Evolutionary conservation across 2,888 invertebrate species (phyloP).

Genomic region (Archips crataeganus): DNA sequence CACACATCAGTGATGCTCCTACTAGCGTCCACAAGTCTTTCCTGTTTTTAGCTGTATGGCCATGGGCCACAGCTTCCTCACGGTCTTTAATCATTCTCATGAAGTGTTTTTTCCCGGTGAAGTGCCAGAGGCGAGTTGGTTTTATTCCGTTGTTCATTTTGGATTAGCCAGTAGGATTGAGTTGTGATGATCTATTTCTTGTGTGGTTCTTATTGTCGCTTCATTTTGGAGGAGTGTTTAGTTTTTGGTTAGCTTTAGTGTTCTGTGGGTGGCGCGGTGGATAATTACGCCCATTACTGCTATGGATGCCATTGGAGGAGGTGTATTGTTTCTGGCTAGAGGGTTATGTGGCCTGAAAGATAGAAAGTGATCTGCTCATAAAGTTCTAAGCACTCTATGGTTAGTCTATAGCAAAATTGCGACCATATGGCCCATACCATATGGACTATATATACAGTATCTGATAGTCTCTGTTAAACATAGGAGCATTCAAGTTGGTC

Average conservation of each 20-base stretch:
- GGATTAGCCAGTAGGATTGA: not conserved
- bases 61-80: conserved; percentile 40
- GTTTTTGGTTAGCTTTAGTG: not conserved
- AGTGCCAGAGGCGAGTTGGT: conserved; percentile 66
- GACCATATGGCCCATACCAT: too few relatives aligned
- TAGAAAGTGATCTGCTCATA: not conserved
- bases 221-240: not conserved
- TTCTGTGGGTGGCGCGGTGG: not conserved
- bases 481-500: too few relatives aligned
- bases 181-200: not conserved
- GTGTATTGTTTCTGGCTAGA: not conserved
- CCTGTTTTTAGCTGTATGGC: conserved; percentile 44
- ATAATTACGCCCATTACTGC: not conserved
- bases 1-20: conserved; percentile 41
- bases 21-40: conserved; percentile 47
- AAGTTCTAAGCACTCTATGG: too few relatives aligned
- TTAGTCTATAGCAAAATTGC: too few relatives aligned
- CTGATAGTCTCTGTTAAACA: too few relatives aligned
- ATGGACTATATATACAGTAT: too few relatives aligned
- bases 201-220: not conserved
- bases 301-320: not conserved
- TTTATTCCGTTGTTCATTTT: conserved; percentile 60
- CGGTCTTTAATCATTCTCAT: conserved; percentile 50
- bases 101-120: conserved; percentile 59
- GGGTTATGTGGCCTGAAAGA: conserved; percentile 2